Conservation (phyloP, 1,140 invertebrate genomes). For the Neuroterus valhalla region DNA sequence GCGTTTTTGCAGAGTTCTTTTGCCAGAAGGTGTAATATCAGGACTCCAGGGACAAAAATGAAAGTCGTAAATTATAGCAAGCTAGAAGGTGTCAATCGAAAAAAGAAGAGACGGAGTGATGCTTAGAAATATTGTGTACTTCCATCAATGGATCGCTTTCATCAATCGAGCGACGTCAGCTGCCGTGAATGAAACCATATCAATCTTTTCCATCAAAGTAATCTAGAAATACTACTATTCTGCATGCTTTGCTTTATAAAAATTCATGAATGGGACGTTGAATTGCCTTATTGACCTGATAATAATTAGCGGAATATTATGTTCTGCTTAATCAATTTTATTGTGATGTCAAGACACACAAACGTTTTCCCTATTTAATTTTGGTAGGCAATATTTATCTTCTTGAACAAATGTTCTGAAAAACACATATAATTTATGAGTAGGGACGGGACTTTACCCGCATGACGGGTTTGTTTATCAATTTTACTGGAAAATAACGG, state of each 20-base stretch:
- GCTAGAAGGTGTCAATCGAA: slow-evolving; percentile 2
- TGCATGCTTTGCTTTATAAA: neutral
- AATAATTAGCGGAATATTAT: neutral
- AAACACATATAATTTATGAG: no score
- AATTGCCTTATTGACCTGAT: neutral
- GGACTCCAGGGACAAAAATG: neutral
- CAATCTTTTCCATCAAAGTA: slow-evolving; percentile 12
- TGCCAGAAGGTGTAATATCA: slow-evolving; percentile 25
- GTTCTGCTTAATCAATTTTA: no score
- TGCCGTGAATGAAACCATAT: slow-evolving; percentile 3
- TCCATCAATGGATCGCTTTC: slow-evolving; percentile 16
- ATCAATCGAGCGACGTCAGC: slow-evolving; percentile 18
- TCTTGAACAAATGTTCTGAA: no score
- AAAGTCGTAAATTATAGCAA: neutral
- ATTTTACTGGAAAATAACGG: no score
- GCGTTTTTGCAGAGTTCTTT: slow-evolving; percentile 9
- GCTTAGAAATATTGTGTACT: slow-evolving; percentile 30
- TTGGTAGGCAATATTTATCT: no score
- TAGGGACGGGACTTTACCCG: no score
- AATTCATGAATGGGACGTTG: neutral
- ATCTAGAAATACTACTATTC: neutral
- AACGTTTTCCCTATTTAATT: no score
- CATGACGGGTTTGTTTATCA: no score
- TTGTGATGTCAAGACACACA: no score
- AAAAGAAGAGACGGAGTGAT: slow-evolving; percentile 4